Evolutionary conservation across 2,797 vertebrate genomes (phyloP), one percentile per base, ranked within the genome.

Genomic region (Luscinia megarhynchos): DNA sequence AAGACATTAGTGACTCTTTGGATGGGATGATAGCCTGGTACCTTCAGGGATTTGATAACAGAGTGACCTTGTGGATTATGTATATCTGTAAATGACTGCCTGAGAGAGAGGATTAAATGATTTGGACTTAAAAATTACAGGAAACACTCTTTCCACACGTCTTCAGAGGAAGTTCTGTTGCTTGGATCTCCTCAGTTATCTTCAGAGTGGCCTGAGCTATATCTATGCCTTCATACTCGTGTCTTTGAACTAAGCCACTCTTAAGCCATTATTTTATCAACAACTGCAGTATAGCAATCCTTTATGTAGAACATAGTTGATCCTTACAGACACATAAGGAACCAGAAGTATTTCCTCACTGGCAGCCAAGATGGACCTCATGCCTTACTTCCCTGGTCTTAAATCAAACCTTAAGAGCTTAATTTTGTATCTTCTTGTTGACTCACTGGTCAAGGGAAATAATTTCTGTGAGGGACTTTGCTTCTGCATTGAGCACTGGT

Each of bases 31-130:
- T 67, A 87, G 38, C 30, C 68, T 74, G 24, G 29, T 87, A 59
- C 45, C 32, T 90, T 82, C 53, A 72, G 34, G 30, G 70, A 57
- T 89, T 67, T 95, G 81, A 82, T 64, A 87, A 94, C 50, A 85
- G 75, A 85, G 57, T 76, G 84, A 76, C 62, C 16, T 61, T 55
- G 50, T 72, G 62, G 51, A 68, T 84, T 83, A 67, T 10, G 8
- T 38, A 57, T 32, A 77, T 55, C 59, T 92, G 45, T 70, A 91
- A 92, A 92, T 22, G 58, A 50, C 73, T 81, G 41, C 20, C 59
- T 79, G 45, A 90, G 45, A 76, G 41, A 8, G 36, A 69, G 30
- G 3, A 53, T 63, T 34, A 79, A 82, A 89, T 22, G 0, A 54
- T 67, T 54, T 59, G 48, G 48, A 59, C 45, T 59, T 79, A 1